Conservation (phyloP, 2,888 invertebrate genomes). For the Phaonia tiefii region DNA sequence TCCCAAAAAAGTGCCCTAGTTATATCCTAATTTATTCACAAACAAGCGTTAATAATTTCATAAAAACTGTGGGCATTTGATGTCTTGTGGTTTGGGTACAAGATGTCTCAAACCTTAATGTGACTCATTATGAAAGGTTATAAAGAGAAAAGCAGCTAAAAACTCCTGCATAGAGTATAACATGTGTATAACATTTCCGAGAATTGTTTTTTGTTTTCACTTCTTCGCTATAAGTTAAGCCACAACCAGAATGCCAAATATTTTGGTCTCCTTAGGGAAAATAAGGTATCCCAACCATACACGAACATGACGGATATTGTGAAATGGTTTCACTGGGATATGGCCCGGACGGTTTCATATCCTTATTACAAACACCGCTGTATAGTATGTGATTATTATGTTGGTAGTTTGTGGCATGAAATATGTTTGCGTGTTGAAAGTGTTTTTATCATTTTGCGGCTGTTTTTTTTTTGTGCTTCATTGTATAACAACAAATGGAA, state of each 20-base stretch:
- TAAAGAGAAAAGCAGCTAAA: neutral
- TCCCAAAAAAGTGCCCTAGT: neutral
- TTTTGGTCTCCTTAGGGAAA: constrained; percentile 10
- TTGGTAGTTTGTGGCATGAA: constrained; percentile 14
- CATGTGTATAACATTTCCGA: constrained; percentile 39
- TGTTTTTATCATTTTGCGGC: constrained; percentile 54
- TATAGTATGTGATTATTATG: constrained; percentile 41
- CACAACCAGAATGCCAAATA: neutral
- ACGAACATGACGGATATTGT: neutral
- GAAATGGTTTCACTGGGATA: neutral
- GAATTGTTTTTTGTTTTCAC: neutral
- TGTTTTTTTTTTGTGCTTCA: too few species aligned
- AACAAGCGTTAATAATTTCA: constrained; percentile 39
- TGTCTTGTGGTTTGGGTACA: constrained; percentile 24
- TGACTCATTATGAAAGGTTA: constrained; percentile 34
- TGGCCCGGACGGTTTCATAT: neutral
- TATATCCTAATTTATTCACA: constrained; percentile 45
- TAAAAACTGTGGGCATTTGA: neutral
- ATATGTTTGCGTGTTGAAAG: constrained; percentile 55
- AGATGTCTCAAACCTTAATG: neutral
- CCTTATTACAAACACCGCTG: constrained; percentile 22
- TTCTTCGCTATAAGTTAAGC: too few species aligned
- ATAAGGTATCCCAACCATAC: neutral
- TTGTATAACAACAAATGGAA: constrained; percentile 1
- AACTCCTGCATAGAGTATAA: constrained; percentile 7